Base-by-base conservation (phyloP, 2,113 vertebrate genomes). In the Eulemur macaco region DNA sequence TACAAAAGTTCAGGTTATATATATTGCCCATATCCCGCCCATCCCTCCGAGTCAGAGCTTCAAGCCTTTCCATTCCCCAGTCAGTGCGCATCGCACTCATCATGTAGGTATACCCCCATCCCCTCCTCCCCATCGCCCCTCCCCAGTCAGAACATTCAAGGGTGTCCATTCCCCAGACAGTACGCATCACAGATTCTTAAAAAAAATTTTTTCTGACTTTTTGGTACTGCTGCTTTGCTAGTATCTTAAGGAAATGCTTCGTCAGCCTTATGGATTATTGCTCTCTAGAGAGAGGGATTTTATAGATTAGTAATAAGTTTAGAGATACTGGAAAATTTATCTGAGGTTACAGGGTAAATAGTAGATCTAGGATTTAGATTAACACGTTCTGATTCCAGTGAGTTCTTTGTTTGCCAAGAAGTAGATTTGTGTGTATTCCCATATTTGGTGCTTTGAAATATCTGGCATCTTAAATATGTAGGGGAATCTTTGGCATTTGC, bases 371-470 rank as follows among this genome's bases (percentile, higher is more conserved):
- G 54, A 68, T 92, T 78, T 85, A 86, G 76, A 54, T 91, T 89
- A 31, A 86, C 27, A 37, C 12, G 80, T 84, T n/a, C 39, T 85
- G 7, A 77, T 29, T 74, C 45, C 25, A 69, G 1, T 69, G 54
- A 39, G 25, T 71, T 69, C 14, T 92, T 92, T 71, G n/a, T 89
- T 93, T 85, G 45, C 37, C 68, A 74, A 66, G 42, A 95, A 87
- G 56, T 84, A 56, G 27, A 71, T 94, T 20, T 91, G 18, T 91
- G 64, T 5, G 37, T 89, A 69, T 81, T 80, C 14, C 17, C 86
- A 10, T 86, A 27, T 73, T 86, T 80, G 31, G 25, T 92, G 69
- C 45, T 94, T 77, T 82, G 54, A 68, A 85, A 74, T 39, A n/a
- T 93, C 31, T 69, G 69, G 27, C 73, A 39, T 76, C n/a, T 85